Evolutionary conservation across 2,113 vertebrate genomes (phyloP).

Genomic region (Theristicus caerulescens): DNA sequence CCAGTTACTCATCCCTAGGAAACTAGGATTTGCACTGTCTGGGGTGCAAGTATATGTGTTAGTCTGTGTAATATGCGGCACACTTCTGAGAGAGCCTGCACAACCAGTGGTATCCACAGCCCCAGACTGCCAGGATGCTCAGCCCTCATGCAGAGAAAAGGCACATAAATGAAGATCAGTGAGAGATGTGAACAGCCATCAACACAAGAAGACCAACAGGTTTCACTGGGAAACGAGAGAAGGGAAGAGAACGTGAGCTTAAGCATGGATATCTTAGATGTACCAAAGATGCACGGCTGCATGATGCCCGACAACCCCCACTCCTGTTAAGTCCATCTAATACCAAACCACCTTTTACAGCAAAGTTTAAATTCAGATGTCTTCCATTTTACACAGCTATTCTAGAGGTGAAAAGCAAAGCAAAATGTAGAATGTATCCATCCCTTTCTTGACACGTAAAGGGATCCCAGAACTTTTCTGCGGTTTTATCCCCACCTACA

Average conservation of each 20-base stretch:
- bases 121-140: background rate
- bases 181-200: background rate
- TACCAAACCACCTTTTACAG: background rate
- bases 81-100: background rate
- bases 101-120: background rate
- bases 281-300: background rate
- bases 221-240: background rate
- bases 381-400: background rate
- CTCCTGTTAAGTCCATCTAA: background rate
- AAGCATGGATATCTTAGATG: background rate
- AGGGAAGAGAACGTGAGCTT: background rate
- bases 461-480: background rate
- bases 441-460: background rate
- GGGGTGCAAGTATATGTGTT: background rate
- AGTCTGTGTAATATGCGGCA: background rate
- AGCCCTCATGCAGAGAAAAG: background rate
- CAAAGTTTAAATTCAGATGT: background rate
- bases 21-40: background rate
- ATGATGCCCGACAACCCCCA: rapidly evolving
- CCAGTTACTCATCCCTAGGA: background rate
- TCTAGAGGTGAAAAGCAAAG: background rate
- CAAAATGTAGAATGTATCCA: background rate
- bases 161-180: background rate
- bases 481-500: background rate
- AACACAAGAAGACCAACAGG: background rate